Evolutionary conservation across 2,113 vertebrate species (phyloP), one percentile per base, ranked within the genome.

Genomic region (Pampusana beccarii): DNA sequence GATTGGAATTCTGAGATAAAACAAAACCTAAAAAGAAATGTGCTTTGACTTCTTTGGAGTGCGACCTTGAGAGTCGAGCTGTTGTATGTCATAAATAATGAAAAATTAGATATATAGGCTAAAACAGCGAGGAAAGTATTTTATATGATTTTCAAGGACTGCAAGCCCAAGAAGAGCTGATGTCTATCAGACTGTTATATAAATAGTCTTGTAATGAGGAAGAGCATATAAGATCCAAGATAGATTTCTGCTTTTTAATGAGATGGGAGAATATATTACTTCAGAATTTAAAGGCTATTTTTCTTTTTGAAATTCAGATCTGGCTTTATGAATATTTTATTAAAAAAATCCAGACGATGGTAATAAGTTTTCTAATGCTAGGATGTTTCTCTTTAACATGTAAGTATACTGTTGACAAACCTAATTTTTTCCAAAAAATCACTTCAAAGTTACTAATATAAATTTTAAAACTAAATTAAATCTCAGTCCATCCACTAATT

Each of bases 281-380:
- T 81, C 65, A 80, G 74, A 96, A 95, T 94, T 85, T 96, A 95
- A 90, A 96, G 80, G 64, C 60, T 95, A 94, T 93, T 93, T 93
- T 94, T 95, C 95, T 96, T 91, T 86, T 81, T 81, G 86, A 95
- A 96, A 96, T 91, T 92, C 86, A 90, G 75, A 96, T 91, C 50
- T 83, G 66, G 56, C 81, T 90, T 95, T 89, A 94, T 97, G 86
- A 93, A 97, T 96, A 92, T 95, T 96, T 95, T 93, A 94, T 78
- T 93, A 54, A 0, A 86, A 94, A 94, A 80, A 80, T 57, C 25
- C 79, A 92, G 48, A 86, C 4, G 56, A 95, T 42, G 44, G 72
- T 48, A 96, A 56, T 92, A 90, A 65, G 83, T 87, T 95, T 88
- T 70, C 71, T 74, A 91, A 96, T 53, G 58, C 79, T 72, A 64